Evolutionary conservation across 2,888 invertebrate genomes (phyloP), one percentile per base, ranked within the genome.

Genomic region (Hemicrepidius hirtus): DNA sequence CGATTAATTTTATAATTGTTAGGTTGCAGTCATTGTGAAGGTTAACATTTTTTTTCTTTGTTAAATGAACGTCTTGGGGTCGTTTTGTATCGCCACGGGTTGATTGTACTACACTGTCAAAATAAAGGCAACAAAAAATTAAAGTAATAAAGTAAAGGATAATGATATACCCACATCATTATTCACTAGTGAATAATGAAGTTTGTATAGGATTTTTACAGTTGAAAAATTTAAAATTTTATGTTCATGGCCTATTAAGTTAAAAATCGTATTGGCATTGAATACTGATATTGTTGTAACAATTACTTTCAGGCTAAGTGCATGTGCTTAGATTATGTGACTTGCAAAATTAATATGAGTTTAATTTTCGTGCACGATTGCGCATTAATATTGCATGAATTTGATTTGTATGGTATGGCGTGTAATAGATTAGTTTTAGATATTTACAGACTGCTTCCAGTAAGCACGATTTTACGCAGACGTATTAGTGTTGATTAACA

Each of bases 271-370:
- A n/a, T n/a, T 49, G 49, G 49, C 49, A 49, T 49, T 49, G 49
- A 21, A 49, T 49, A 4, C 21, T 49, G 49, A 49, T 49, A 49
- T 49, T 24, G 4, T 49, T 21, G n/a, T 12, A 49, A 44, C 5
- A 35, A 40, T 21, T 28, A 63, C 46, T 63, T 63, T 63, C 62
- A 32, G 64, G 12, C 21, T 1, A 46, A 24, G 21, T 49, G 64
- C 50, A 35, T 49, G 16, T n/a, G 50, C 37, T 32, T 63, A 28
- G 50, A 35, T 64, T 64, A 35, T 64, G 64, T 64, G 64, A 64
- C 64, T 63, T 64, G 64, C 64, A 50, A 64, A 64, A 64, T 50
- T 49, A 64, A 64, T 64, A 64, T 64, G 32, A 13, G 49, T 21
- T 63, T 37, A 49, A 37, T 64, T 64, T 64, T 64, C 64, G 64